These are phyloP conservation scores for Stichopus horrens DNA, from an alignment of 53 echinoderm and acorn worm species.

Conservation along the genomic window DNA sequence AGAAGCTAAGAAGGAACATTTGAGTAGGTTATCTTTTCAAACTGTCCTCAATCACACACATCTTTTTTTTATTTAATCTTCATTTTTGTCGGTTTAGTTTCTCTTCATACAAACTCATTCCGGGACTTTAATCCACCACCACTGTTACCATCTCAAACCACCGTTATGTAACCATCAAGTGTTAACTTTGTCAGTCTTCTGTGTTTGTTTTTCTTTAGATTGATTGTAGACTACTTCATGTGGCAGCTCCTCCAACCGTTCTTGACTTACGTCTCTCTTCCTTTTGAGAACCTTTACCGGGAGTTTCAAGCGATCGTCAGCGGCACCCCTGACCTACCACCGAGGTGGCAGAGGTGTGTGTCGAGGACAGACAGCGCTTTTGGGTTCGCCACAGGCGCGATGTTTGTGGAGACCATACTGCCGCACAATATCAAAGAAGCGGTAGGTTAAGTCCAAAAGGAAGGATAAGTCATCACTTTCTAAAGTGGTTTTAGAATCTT, in stretches of 20 bases:
- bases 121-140: too few relatives aligned
- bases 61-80: too few relatives aligned
- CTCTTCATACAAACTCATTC: too few relatives aligned
- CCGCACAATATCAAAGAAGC: constrained; percentile 19
- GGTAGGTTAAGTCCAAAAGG: neutral
- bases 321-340: constrained; percentile 54
- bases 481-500: too few relatives aligned
- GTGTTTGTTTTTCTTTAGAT: constrained; percentile 26
- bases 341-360: constrained; percentile 74
- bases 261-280: constrained; percentile 59
- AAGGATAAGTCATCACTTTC: too few relatives aligned
- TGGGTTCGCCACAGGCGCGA: constrained; percentile 84
- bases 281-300: constrained; percentile 52
- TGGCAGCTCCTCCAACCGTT: constrained; percentile 70
- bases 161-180: too few relatives aligned
- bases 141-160: too few relatives aligned
- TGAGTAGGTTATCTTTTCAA: too few relatives aligned
- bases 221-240: constrained; percentile 70
- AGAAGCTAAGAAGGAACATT: too few relatives aligned
- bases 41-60: too few relatives aligned
- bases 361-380: constrained; percentile 57
- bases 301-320: constrained; percentile 58
- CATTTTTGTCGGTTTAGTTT: too few relatives aligned
- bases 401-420: constrained; percentile 69
- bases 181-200: too few relatives aligned